Base-by-base conservation (phyloP, 2,888 invertebrate genomes). In the Notodonta dromedarius region DNA sequence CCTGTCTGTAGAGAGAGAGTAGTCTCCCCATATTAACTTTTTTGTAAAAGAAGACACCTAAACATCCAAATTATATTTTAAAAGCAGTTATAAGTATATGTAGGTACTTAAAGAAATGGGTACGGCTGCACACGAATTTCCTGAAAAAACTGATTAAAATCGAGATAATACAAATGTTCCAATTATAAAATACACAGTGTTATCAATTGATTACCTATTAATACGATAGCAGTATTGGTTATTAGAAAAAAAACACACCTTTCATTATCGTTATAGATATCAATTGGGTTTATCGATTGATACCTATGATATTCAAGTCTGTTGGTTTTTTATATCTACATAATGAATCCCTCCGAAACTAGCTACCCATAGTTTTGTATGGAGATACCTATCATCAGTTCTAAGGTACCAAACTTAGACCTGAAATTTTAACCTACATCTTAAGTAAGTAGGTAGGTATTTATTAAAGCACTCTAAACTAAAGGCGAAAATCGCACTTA, bases 131-230 rank as follows among this genome's bases (percentile, higher is more conserved):
- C 35, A 56, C 35, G 6, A 35, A 35, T 60, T 62, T 58, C 63
- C 65, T 65, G 65, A 69, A 63, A 61, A 42, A 53, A 65, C 42
- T 65, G 64, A 66, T 69, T 64, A 67, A 57, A 63, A 14, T 39
- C 42, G 53, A 55, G 55, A 63, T 63, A 63, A 62, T 59, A 66
- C 55, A 74, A 73, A 73, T 75, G 75, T 68, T 68, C 75, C 71
- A 75, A 75, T 74, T 74, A 75, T 65, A 66, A 69, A 67, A 67
- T 71, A 74, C 67, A 73, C 60, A 59, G 55, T 58, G 39, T 68
- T 74, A 73, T 74, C 74, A 58, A 63, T 66, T 66, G 60, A 65
- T 64, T 64, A 69, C 63, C 65, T 66, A 69, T 67, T 73, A 68
- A 62, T 61, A 59, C 32, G 74, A 73, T 74, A 73, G 63, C 61